phyloP scores from a whole-genome alignment of 2,797 vertebrate species.

The Xiphophorus birchmanni region DNA sequence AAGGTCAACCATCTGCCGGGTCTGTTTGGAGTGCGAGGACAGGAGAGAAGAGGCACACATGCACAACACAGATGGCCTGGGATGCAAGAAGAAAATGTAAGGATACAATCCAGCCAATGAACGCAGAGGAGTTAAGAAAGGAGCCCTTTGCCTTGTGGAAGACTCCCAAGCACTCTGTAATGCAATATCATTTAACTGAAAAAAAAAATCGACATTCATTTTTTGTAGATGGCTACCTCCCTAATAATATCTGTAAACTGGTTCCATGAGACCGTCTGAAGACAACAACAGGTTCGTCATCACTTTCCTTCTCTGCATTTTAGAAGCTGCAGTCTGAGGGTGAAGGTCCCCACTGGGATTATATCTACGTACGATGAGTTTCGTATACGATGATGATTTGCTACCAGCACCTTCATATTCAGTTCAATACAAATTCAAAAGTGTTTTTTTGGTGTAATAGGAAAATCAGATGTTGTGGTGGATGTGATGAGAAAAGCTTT shows the following conservation, averaged over 20 bases:
- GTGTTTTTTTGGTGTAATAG: neutral
- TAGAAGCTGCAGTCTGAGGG: neutral
- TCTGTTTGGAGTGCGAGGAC: neutral
- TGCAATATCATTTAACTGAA: neutral
- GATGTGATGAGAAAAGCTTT: neutral
- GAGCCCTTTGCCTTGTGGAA: neutral
- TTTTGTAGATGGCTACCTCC: neutral
- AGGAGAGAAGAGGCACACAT: neutral
- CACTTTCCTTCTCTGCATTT: neutral
- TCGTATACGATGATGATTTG: neutral
- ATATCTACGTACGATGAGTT: neutral
- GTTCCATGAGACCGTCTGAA: neutral
- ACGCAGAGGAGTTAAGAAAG: neutral
- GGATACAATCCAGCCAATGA: neutral
- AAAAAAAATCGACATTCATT: no score
- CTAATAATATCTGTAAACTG: neutral
- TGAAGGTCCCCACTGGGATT: neutral
- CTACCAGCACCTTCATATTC: neutral
- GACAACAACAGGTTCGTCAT: neutral
- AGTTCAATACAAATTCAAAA: neutral
- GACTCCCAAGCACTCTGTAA: neutral
- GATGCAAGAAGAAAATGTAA: neutral
- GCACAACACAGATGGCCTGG: neutral
- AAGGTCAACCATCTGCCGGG: constrained; percentile 4
- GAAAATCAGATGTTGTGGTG: neutral